Conservation (phyloP, 2,113 vertebrate genomes). For the Myodes glareolus region DNA sequence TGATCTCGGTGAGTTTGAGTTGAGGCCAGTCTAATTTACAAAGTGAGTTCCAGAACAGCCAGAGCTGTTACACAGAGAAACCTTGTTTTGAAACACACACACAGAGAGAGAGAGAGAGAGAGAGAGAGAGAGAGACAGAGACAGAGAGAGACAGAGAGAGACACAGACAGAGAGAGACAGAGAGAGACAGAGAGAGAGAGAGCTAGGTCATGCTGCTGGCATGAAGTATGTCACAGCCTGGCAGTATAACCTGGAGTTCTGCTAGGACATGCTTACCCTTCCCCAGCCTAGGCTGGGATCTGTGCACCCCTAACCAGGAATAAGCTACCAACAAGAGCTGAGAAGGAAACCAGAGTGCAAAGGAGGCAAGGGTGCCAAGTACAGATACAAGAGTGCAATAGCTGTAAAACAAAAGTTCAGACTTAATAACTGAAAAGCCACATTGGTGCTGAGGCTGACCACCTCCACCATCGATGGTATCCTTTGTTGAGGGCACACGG, state of each 20-base stretch:
- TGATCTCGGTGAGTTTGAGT: background rate
- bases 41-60: background rate
- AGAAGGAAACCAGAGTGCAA: background rate
- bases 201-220: background rate
- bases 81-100: background rate
- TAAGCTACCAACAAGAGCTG: background rate
- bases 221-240: too few species aligned
- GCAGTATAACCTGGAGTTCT: background rate
- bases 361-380: background rate
- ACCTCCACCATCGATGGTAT: too few species aligned
- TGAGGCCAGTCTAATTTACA: background rate
- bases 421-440: background rate
- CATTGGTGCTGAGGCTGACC: background rate
- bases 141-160: too few species aligned
- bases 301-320: background rate
- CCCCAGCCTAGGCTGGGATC: background rate
- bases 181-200: too few species aligned
- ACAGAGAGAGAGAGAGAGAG: too few species aligned
- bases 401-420: background rate
- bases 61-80: background rate
- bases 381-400: background rate
- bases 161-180: too few species aligned
- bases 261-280: too few species aligned
- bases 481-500: fast-evolving
- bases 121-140: too few species aligned